Base-by-base conservation (phyloP, 2,888 invertebrate species). In the Campoplex capitator region DNA sequence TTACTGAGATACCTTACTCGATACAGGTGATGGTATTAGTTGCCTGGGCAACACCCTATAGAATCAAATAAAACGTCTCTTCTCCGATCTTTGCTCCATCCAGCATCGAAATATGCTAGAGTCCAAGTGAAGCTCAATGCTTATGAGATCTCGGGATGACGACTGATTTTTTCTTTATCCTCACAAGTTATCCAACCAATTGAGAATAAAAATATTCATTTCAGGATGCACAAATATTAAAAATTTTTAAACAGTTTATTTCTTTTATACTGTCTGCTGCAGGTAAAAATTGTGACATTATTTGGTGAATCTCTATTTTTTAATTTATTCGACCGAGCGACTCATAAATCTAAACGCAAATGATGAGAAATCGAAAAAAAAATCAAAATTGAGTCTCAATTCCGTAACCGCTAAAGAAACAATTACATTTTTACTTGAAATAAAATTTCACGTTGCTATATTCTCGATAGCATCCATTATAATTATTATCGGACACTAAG, bases 11-110 rank as follows among this genome's bases (percentile, higher is more conserved):
- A 67, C 42, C 77, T 75, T 84, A 84, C 71, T 76, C 86, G 79
- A 76, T 87, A 90, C 89, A 91, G 90, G 91, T 91, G 90, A 89
- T 87, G 78, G 82, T 82, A 56, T 68, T 88, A 89, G 90, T 92
- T 90, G 88, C 91, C 92, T 81, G 86, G 91, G 91, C 91, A 92
- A 92, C 92, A 90, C 92, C 91, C 92, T 86, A 87, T 86, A 87
- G 83, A 89, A 65, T 75, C 54, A 23, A 85, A 78, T 54, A n/a
- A 54, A 81, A 87, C 45, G 32, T 45, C 67, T 78, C 83, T 80
- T 62, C 68, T 65, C 35, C 71, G 76, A 83, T 77, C 73, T 70
- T 18, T 58, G 28, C 62, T 76, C 28, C 23, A 62, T 32, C n/a
- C 45, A 48, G 28, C 42, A 42, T 56, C 28, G 38, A 0, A 9